Base-by-base conservation (phyloP, 1,140 invertebrate genomes). In the Scaptomyza hsui region DNA sequence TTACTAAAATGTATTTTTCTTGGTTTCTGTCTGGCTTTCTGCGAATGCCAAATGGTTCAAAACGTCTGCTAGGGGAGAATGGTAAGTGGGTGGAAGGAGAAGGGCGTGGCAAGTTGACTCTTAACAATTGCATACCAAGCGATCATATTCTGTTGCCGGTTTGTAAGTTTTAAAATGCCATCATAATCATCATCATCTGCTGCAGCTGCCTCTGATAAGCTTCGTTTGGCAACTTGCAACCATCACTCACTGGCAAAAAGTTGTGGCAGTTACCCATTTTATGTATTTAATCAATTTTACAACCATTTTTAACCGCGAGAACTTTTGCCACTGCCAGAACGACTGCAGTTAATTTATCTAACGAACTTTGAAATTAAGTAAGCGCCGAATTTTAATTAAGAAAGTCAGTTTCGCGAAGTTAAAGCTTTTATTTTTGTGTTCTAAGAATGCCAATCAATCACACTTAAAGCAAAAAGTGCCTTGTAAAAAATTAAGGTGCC, bases 391-490 rank as follows among this genome's bases (percentile, higher is more conserved):
- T 29, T 29, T 6, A 9, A 7, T 9, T 29, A 7, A 9, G 2
- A 29, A 29, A 7, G 26, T n/a, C n/a, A n/a, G n/a, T n/a, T n/a
- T n/a, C n/a, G n/a, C n/a, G n/a, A n/a, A n/a, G n/a, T 24, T 24
- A 24, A 24, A 6, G 47, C 35, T 49, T 75, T 57, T 41, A 47
- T 55, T 80, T 55, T 4, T 32, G 7, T 12, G n/a, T 53, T 72
- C 13, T 21, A 44, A 65, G 41, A 56, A 45, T 21, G 12, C 45
- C 79, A 82, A 82, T 83, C 79, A 83, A 83, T 83, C 79, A 79
- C 80, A 83, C 80, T 83, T 75, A 83, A 85, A 83, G 75, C 69
- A 62, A 72, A 44, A 79, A 83, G 64, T 65, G 80, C 44, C 72
- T 49, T 83, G 65, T 79, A 83, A 85, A 83, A 85, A 85, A 79